A percentile compares a stretch with the other conserved stretches of the same genome.
phyloP scores from a whole-genome alignment of 2,113 vertebrate genomes.

The Hystrix brachyura region DNA sequence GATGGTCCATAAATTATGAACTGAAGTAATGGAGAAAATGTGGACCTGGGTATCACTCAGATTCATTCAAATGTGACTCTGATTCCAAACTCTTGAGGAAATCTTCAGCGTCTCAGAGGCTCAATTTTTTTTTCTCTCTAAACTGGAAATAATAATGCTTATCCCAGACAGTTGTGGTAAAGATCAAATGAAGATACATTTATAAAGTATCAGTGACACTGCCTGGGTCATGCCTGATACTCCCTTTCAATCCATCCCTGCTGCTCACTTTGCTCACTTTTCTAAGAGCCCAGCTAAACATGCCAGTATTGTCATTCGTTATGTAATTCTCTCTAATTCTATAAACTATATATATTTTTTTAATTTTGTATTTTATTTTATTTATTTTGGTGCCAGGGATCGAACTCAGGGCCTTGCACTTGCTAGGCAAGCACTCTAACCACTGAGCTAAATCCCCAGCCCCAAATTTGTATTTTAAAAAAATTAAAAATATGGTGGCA shows the following conservation, averaged over 20 bases:
- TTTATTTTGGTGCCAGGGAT: too few relatives aligned
- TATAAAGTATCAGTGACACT: not conserved
- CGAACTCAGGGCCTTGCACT: too few relatives aligned
- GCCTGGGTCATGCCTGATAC: not conserved
- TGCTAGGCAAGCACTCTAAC: too few relatives aligned
- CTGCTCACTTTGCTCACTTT: not conserved
- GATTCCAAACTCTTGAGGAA: not conserved
- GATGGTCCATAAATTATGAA: not conserved
- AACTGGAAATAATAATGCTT: not conserved
- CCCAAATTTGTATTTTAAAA: not conserved
- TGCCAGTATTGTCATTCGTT: not conserved
- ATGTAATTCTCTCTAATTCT: slow-evolving; percentile 8
- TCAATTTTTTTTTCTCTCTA: slow-evolving; percentile 4
- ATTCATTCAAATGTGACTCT: not conserved
- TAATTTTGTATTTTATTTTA: too few relatives aligned
- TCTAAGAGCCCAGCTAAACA: not conserved
- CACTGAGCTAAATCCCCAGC: too few relatives aligned
- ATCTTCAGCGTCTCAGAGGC: not conserved
- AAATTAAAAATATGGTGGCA: not conserved
- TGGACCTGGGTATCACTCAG: not conserved
- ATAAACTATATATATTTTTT: not conserved
- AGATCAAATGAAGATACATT: not conserved
- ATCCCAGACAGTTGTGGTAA: not conserved
- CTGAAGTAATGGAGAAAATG: not conserved
- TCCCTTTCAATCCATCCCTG: not conserved